Base-by-base conservation (phyloP, 30 jellyfish, hydroid and myxozoan species). In the Sanderia malayensis region DNA sequence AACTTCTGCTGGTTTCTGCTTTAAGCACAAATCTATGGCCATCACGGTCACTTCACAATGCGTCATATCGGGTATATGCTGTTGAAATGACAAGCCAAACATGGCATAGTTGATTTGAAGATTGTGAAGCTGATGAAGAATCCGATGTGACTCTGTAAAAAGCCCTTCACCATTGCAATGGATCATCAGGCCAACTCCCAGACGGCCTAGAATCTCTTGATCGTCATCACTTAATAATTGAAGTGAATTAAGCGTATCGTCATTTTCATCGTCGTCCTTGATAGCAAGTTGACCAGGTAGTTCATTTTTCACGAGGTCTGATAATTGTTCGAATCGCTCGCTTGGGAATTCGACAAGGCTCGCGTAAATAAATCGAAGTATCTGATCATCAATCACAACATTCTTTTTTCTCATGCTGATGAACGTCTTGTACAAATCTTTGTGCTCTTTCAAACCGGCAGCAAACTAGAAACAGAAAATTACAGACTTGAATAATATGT, bases 151-250 rank as follows among this genome's bases (percentile, higher is more conserved):
- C 10, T 85, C 86, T 2, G 27, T 2, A 31, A 17, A 44, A 1
- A 61, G 58, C 31, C 65, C 59, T 33, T 58, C 49, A 13, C 52
- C 76, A 44, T 26, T 31, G 61, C 74, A 85, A 27, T 37, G 61
- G 34, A 60, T 49, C 47, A 85, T 17, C n/a, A 85, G 60, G 0
- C 37, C 61, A 18, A 85, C 84, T 7, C 86, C 95, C 33, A 85
- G 45, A 19, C 87, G 89, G 70, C 95, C 95, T 26, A 82, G 31
- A 61, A 32, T 21, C 61, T 67, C 70, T 27, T 67, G 86, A 46
- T 82, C 94, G 3, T 11, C 76, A 15, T 64, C 81, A 2, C 49
- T 58, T 1, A 82, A 64, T 32, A 62, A 2, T 6, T 32, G 20
- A 8, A 58, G 34, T 2, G 52, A 69, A 1, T 57, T 49, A 0